These are phyloP conservation scores for Lissonota sp. DNA, from an alignment of 2,888 invertebrate genomes.

Conservation along the genomic window DNA sequence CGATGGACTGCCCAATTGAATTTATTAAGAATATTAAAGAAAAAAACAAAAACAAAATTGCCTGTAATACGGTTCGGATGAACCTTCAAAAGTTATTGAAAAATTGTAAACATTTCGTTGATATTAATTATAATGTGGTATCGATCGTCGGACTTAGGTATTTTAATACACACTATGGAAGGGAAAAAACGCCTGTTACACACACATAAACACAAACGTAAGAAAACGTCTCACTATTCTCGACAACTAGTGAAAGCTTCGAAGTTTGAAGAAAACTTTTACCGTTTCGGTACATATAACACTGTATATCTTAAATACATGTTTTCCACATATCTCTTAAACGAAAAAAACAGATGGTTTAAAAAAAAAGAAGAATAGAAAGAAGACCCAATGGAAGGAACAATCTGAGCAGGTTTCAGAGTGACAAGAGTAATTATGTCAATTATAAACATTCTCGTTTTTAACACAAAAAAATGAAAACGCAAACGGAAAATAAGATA, in stretches of 20 bases:
- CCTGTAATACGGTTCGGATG: constrained; percentile 63
- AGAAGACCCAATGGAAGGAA: constrained; percentile 63
- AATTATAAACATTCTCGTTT: constrained; percentile 77
- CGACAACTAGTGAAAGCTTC: constrained; percentile 55
- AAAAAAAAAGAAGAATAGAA: constrained; percentile 52
- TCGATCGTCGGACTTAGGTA: constrained; percentile 47
- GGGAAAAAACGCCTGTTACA: constrained; percentile 15
- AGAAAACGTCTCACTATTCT: constrained; percentile 54
- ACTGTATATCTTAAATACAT: constrained; percentile 44
- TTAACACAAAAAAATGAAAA: constrained; percentile 53
- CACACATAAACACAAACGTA: constrained; percentile 9
- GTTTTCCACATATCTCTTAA: constrained; percentile 79
- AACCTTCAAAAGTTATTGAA: constrained; percentile 60
- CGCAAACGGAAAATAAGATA: constrained; percentile 46
- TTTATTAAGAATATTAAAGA: constrained; percentile 53
- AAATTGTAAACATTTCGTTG: constrained; percentile 61
- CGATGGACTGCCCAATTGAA: constrained; percentile 62
- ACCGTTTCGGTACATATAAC: constrained; percentile 67
- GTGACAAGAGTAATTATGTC: constrained; percentile 79
- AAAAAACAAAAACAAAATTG: constrained; percentile 53
- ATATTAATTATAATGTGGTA: constrained; percentile 57
- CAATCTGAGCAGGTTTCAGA: constrained; percentile 81
- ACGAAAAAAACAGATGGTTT: constrained; percentile 22
- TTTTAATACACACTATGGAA: constrained; percentile 51
- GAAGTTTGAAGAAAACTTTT: constrained; percentile 39